Percentiles rank a stretch among this genome's conserved stretches.
Conservation (phyloP, 2,797 vertebrate species). For the Simalia tracyae region DNA sequence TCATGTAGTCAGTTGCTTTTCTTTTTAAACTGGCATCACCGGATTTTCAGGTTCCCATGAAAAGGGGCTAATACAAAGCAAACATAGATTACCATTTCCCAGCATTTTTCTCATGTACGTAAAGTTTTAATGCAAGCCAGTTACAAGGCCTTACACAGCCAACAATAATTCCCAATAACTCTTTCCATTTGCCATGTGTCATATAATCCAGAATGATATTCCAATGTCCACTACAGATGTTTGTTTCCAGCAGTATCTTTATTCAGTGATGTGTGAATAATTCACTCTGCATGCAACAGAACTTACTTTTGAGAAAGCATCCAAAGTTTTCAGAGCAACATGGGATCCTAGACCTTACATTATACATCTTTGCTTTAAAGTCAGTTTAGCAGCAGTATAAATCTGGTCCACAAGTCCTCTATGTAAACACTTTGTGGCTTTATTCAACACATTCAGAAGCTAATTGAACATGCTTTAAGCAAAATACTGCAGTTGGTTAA, state of each 20-base stretch:
- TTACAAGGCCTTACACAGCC: constrained; percentile 42
- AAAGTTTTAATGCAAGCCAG: constrained; percentile 43
- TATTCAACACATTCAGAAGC: neutral
- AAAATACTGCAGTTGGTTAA: neutral
- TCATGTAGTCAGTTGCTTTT: fast-evolving
- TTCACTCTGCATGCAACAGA: neutral
- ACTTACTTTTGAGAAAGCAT: neutral
- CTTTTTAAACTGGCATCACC: neutral
- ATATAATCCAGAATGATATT: neutral
- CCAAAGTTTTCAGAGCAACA: neutral
- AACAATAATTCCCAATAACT: constrained; percentile 35
- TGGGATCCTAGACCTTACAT: neutral
- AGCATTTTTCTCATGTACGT: constrained; percentile 33
- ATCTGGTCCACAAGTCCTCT: neutral
- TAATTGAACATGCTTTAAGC: neutral
- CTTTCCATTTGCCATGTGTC: constrained; percentile 19
- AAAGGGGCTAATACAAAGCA: constrained; percentile 14
- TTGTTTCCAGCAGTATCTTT: neutral
- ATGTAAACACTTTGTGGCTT: neutral
- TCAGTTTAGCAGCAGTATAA: neutral
- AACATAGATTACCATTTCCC: constrained; percentile 50
- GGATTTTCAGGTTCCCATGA: constrained; percentile 11
- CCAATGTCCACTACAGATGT: neutral
- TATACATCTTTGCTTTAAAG: neutral
- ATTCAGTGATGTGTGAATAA: neutral